Evolutionary conservation across 2,113 vertebrate species (phyloP), one percentile per base, ranked within the genome.

Genomic region (Aptenodytes patagonicus): DNA sequence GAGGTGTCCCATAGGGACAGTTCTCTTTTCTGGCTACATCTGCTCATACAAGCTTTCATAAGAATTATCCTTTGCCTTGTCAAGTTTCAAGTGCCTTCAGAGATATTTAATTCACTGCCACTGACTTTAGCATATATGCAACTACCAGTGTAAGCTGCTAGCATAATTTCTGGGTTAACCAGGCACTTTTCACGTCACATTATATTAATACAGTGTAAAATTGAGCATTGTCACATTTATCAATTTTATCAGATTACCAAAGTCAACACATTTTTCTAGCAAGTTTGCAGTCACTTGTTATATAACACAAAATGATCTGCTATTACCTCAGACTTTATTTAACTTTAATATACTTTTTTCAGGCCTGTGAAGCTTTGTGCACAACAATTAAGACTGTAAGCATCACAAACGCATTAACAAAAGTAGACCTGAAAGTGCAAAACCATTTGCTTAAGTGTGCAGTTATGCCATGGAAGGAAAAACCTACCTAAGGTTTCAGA

Each of bases 11-110:
- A 87, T 2, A 55, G 69, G 77, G 93, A 89, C 66, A 87, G 32
- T 26, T 86, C 79, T 89, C 65, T 71, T 69, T 79, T 65, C 94
- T 57, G 75, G 78, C 79, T 96, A 79, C 89, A 95, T 93, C 91
- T 93, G 94, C 84, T 93, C 68, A 4, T 78, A 91, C 71, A 86
- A 83, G 88, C 90, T 94, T 95, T 80, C 94, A 93, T 28, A 94
- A 94, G 89, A 95, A 97, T 94, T 95, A 83, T 88, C 69, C 83
- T 85, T 94, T 93, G 89, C 93, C 88, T 95, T 95, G 96, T 91
- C 84, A 91, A 78, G 29, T 79, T 97, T 80, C 28, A 44, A 95
- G 87, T 58, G 96, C 91, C 93, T 94, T 68, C 80, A 94, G 95
- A 91, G 72, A 68, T 76, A 40, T 51, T 97, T 93, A 95, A 96